Base-by-base conservation (phyloP, 2,888 invertebrate genomes). In the Drosophila meridiana region DNA sequence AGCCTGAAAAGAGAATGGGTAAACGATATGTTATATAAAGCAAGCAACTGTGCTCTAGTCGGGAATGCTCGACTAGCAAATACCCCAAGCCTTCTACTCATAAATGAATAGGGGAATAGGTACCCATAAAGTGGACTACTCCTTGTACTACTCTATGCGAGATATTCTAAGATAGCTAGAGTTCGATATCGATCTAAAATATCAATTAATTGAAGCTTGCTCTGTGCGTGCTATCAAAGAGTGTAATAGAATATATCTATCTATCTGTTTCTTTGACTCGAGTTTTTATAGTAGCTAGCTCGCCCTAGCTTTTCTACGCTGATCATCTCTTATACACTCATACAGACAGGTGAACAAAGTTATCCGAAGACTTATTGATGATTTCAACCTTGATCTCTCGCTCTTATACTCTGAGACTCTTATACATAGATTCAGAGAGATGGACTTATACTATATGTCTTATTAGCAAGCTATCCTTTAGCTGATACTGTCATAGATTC, bases 1-100 rank as follows among this genome's bases (percentile, higher is more conserved):
- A 96, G 3, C 92, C 92, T 92, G 36, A 0, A 78, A 42, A 9
- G 20, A 30, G 14, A 14, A 55, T 26, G 3, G 26, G 4, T 36
- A 9, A 28, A 3, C 1, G 20, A 30, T 11, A 34, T 34, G 3
- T 42, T n/a, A n/a, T n/a, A 11, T 6, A 34, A 30, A 32, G 9
- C 32, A 3, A n/a, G 9, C 9, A 14, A 32, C 1, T 5, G 5
- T 8, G 8, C 3, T 32, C 9, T 50, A 50, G 48, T 30, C 30
- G 32, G n/a, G 32, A 32, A n/a, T 52, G 34, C 20, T 34, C 34
- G 52, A 52, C 52, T 34, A 26, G 20, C 52, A 13, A 34, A 36
- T 36, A 34, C 4, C 34, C 52, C 26, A 32, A 40, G 20, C 28
- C 4, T 11, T 5, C 2, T 28, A 28, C 14, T 2, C 6, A 34